These are phyloP conservation scores for Gymnothorax reevesii DNA, from an alignment of 2,797 vertebrate species.

Conservation along the genomic window DNA sequence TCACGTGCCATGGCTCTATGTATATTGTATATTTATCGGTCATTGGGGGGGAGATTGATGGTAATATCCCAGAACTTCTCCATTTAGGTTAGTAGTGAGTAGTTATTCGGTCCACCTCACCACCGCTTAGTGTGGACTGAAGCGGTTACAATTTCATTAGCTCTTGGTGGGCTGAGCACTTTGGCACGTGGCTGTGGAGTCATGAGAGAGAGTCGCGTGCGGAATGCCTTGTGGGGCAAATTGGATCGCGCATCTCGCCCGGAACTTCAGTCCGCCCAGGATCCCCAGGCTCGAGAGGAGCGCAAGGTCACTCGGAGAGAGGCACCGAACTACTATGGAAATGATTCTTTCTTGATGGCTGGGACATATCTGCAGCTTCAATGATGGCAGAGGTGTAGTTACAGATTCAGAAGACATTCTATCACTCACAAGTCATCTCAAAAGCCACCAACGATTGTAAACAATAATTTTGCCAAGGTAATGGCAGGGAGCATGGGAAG, in stretches of 20 bases:
- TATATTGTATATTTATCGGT: not conserved
- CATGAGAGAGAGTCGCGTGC: not conserved
- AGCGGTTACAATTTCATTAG: conserved; percentile 4
- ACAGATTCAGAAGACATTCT: not conserved
- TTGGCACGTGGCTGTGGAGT: not conserved
- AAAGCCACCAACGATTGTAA: not conserved
- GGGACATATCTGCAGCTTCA: not conserved
- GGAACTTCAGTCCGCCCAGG: not conserved
- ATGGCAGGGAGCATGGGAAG: conserved; percentile 1
- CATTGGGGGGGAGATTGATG: not conserved
- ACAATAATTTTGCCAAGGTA: conserved; percentile 5
- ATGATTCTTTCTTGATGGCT: not conserved
- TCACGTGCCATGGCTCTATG: not conserved
- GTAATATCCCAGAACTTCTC: not conserved
- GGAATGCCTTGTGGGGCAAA: not conserved
- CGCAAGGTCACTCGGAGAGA: not conserved
- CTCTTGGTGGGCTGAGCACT: not conserved
- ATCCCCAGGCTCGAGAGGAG: not conserved
- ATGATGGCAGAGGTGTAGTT: no score
- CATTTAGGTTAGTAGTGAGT: conserved; percentile 23
- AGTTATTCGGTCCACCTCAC: not conserved
- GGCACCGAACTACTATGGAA: not conserved
- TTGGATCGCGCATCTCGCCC: not conserved
- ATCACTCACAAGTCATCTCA: not conserved
- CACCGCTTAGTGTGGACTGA: not conserved